These are phyloP conservation scores for Rhadina sibilatrix DNA, from an alignment of 2,113 vertebrate species.

Conservation along the genomic window DNA sequence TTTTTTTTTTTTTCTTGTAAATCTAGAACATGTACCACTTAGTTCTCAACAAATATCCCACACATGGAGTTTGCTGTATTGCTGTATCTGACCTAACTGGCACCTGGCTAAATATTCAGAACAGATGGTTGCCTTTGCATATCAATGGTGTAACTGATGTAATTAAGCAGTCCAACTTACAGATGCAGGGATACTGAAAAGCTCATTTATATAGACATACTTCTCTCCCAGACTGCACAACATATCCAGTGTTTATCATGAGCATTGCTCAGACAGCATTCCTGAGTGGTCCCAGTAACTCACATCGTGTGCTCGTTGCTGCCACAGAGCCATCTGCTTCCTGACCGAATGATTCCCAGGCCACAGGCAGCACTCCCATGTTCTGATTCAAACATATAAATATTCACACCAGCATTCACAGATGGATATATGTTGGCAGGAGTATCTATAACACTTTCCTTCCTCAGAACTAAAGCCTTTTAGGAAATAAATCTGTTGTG, in stretches of 20 bases:
- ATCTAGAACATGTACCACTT: background rate
- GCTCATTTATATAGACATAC: background rate
- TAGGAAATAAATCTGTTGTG: background rate
- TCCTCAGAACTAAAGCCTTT: background rate
- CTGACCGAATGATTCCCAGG: background rate
- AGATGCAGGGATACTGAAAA: background rate
- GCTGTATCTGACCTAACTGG: background rate
- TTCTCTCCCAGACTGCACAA: background rate
- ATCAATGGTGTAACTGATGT: background rate
- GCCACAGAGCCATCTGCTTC: slow-evolving; percentile 46
- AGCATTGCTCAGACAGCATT: background rate
- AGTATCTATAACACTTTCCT: slow-evolving; percentile 15
- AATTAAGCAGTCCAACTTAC: background rate
- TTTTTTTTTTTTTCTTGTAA: background rate
- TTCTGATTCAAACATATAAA: slow-evolving; percentile 30
- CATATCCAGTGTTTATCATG: background rate
- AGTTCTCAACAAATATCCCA: background rate
- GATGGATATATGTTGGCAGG: slow-evolving; percentile 39
- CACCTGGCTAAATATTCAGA: background rate
- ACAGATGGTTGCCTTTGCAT: background rate
- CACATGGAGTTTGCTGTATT: background rate
- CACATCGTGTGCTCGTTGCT: accelerated
- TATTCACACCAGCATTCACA: slow-evolving; percentile 27
- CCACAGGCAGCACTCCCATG: background rate
- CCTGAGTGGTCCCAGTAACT: background rate